Percentiles rank a stretch among this genome's conserved stretches.
These are phyloP conservation scores for Zaprionus kolodkinae DNA, from an alignment of 1,140 invertebrate species.

Conservation along the genomic window DNA sequence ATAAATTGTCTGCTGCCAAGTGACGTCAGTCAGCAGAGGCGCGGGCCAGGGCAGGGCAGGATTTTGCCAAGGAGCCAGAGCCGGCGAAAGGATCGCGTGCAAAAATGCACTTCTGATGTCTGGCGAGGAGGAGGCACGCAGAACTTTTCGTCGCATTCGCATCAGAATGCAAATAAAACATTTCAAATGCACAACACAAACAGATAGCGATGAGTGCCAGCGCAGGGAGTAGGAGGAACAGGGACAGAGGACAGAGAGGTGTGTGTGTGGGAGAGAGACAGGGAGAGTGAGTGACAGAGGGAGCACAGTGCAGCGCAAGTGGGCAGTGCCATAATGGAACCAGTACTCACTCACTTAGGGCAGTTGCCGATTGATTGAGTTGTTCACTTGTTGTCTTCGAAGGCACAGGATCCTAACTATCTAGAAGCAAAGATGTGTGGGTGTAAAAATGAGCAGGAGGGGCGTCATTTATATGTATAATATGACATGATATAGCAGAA, in stretches of 20 bases:
- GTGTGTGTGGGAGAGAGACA: not conserved
- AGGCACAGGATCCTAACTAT: not conserved
- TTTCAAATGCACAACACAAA: slow-evolving; percentile 66
- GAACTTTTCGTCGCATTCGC: slow-evolving; percentile 73
- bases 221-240: not conserved
- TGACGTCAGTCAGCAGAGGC: slow-evolving; percentile 74
- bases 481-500: not conserved
- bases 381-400: not conserved
- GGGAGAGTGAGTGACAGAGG: not conserved
- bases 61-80: slow-evolving; percentile 60
- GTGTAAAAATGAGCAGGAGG: not conserved
- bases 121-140: slow-evolving; percentile 35
- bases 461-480: not conserved
- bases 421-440: not conserved
- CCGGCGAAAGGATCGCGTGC: slow-evolving; percentile 72
- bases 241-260: not conserved
- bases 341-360: not conserved
- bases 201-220: slow-evolving; percentile 7
- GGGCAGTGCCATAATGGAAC: slow-evolving; percentile 9
- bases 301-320: not conserved
- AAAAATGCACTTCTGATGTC: slow-evolving; percentile 75
- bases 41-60: slow-evolving; percentile 38
- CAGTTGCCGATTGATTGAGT: slow-evolving; percentile 15
- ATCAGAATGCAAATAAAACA: slow-evolving; percentile 81
- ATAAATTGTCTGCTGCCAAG: slow-evolving; percentile 80